These are phyloP conservation scores for Alcis repandata DNA, from an alignment of 2,888 invertebrate genomes.

Conservation along the genomic window DNA sequence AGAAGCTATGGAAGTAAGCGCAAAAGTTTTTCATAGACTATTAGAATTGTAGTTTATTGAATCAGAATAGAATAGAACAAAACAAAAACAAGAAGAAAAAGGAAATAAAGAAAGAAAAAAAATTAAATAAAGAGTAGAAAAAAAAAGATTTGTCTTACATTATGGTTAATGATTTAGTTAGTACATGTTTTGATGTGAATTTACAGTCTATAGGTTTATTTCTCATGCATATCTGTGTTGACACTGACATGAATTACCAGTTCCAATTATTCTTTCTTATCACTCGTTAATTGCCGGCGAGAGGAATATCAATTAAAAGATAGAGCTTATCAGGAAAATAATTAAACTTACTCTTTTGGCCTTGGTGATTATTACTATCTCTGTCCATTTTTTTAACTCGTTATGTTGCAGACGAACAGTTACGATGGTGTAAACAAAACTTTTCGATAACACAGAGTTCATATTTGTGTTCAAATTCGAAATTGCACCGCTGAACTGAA, in stretches of 20 bases:
- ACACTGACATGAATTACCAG: constrained; percentile 2
- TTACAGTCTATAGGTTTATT: too few species aligned
- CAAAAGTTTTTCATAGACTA: too few species aligned
- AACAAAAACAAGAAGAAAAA: too few species aligned
- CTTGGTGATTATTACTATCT: constrained; percentile 7
- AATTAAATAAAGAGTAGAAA: too few species aligned
- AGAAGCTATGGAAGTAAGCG: too few species aligned
- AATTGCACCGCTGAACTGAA: not conserved
- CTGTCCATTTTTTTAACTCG: not conserved
- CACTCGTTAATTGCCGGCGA: constrained; percentile 17
- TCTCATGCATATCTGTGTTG: not conserved
- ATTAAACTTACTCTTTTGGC: constrained; percentile 8
- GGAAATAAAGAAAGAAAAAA: too few species aligned
- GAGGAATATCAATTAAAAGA: constrained; percentile 25
- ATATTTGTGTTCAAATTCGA: not conserved
- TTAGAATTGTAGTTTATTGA: too few species aligned
- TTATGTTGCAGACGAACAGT: not conserved
- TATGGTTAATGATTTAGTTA: too few species aligned
- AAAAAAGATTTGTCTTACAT: too few species aligned
- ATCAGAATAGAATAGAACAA: too few species aligned
- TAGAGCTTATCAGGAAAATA: constrained; percentile 19
- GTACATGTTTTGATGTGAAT: too few species aligned
- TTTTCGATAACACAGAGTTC: constrained; percentile 13
- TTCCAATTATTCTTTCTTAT: constrained; percentile 23
- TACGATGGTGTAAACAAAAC: not conserved